These are phyloP conservation scores for Huso huso DNA, from an alignment of 2,797 vertebrate genomes.

Conservation along the genomic window DNA sequence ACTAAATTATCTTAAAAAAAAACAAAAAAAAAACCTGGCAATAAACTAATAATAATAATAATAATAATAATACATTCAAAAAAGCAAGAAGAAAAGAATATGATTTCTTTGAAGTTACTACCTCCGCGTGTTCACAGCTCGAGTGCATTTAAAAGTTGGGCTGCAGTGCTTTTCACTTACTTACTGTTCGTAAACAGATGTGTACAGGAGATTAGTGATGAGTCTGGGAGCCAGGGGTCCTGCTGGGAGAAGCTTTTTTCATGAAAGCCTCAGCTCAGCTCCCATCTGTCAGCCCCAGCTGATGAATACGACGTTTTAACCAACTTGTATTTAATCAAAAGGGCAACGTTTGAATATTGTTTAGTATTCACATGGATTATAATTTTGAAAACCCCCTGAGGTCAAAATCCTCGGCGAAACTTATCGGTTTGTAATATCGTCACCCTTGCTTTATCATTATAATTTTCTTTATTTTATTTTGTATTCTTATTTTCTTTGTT, in stretches of 20 bases:
- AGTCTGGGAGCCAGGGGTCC: slow-evolving; percentile 19
- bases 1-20: too few species aligned
- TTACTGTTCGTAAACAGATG: slow-evolving; percentile 12
- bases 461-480: background rate
- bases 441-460: background rate
- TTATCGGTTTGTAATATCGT: background rate
- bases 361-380: slow-evolving; percentile 4
- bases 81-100: too few species aligned
- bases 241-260: slow-evolving; percentile 36
- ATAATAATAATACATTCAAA: too few species aligned
- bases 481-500: slow-evolving; percentile 6
- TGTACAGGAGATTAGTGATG: slow-evolving; percentile 12
- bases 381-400: background rate
- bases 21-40: too few species aligned
- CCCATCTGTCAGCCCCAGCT: slow-evolving; percentile 41
- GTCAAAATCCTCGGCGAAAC: background rate
- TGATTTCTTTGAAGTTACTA: slow-evolving; percentile 2
- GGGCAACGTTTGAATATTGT: slow-evolving; percentile 8
- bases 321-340: slow-evolving; percentile 10
- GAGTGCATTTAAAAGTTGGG: slow-evolving; percentile 6
- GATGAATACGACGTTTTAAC: slow-evolving; percentile 31
- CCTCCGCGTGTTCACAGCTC: background rate
- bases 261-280: slow-evolving; percentile 39
- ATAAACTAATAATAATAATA: too few species aligned
- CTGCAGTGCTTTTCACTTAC: background rate